Evolutionary conservation across 1,140 invertebrate genomes (phyloP), one percentile per base, ranked within the genome.

Genomic region (Trigoniulus corallinus): DNA sequence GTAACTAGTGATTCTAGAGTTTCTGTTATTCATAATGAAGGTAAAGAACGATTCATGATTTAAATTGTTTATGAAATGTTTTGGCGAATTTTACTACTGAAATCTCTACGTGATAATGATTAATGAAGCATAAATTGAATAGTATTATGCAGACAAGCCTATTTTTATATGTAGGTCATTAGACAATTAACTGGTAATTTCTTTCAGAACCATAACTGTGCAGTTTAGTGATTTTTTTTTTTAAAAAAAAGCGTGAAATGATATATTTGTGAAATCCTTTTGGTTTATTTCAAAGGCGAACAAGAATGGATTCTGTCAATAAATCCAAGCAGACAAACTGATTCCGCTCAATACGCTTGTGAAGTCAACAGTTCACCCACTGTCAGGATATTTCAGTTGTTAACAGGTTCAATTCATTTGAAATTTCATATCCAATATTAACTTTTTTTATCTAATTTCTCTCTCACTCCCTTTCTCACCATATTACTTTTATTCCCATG

Each of bases 261-360:
- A n/a, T n/a, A n/a, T n/a, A n/a, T n/a, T n/a, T n/a, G n/a, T n/a
- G n/a, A n/a, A n/a, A n/a, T n/a, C n/a, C n/a, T 23, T 12, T 39
- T 29, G 2, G 21, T 34, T 49, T 53, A 43, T 54, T 60, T 7
- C 27, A 68, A 73, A 72, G 79, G 78, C 15, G 81, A 81, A 1
- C 81, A 85, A 59, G 81, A 85, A 13, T 88, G 83, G 82, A 81
- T 85, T 24, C 69, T 88, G n/a, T 74, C 80, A 39, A 83, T 88
- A 57, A 78, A 78, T 57, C 67, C 72, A 23, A 73, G 78, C 1
- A 77, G 73, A 57, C 62, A 74, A 2, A 71, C 70, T 4, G 84
- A 88, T 63, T 74, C 80, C 3, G 84, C 83, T 2, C 69, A 82
- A 4, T 88, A 88, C 59, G 75, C 80, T 54, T 88, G 84, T 57